A percentile compares a stretch with the other conserved stretches of the same genome.
phyloP scores from a whole-genome alignment of 2,888 invertebrate genomes.

The Drosophila acutilabella region DNA sequence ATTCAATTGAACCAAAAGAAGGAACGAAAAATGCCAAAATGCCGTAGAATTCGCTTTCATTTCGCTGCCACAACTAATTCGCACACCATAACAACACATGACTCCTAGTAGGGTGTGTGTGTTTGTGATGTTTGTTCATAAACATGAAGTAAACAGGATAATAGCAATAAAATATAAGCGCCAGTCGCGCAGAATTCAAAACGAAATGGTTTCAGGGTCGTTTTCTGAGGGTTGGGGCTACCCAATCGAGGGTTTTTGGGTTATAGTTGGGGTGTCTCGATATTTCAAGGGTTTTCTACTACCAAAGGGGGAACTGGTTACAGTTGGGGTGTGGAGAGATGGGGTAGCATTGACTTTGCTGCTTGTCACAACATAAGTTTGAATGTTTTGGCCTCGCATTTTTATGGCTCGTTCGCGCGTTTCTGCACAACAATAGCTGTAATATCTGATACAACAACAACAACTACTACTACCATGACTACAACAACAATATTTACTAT shows the following conservation, averaged over 20 bases:
- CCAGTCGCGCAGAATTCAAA: conserved; percentile 66
- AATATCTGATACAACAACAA: conserved; percentile 42
- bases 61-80: conserved; percentile 80
- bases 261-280: conserved; percentile 4
- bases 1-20: conserved; percentile 67
- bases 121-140: conserved; percentile 65
- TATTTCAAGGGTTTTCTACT: conserved; percentile 19
- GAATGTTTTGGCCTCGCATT: conserved; percentile 77
- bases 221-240: neutral
- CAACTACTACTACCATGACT: conserved; percentile 21
- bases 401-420: conserved; percentile 73
- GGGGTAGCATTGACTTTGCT: conserved; percentile 30
- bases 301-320: neutral
- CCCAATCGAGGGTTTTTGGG: conserved; percentile 18
- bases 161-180: conserved; percentile 83
- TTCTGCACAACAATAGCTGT: conserved; percentile 51
- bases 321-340: neutral
- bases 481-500: conserved; percentile 31
- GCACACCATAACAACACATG: conserved; percentile 70
- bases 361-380: conserved; percentile 74
- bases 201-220: conserved; percentile 41
- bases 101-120: conserved; percentile 10
- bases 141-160: conserved; percentile 83
- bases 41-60: conserved; percentile 62
- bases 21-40: conserved; percentile 46